These are phyloP conservation scores for Cerceris rybyensis DNA, from an alignment of 2,888 invertebrate species.

Conservation along the genomic window DNA sequence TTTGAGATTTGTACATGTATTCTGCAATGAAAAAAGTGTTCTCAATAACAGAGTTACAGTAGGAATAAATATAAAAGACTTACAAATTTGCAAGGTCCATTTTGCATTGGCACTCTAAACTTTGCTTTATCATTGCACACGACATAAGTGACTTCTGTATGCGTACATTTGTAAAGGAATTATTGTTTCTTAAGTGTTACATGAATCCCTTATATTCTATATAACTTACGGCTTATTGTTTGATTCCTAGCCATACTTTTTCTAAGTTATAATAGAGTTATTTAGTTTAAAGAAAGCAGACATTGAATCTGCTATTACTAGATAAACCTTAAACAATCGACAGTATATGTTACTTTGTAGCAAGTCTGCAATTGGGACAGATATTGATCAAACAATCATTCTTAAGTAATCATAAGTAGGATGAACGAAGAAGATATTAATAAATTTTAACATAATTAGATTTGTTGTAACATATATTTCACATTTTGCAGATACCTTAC, in stretches of 20 bases:
- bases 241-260: constrained; percentile 20
- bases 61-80: constrained; percentile 20
- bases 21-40: constrained; percentile 13
- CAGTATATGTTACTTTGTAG: background rate
- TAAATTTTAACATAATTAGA: constrained; percentile 14
- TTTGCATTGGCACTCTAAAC: constrained; percentile 21
- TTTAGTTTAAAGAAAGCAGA: background rate
- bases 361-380: background rate
- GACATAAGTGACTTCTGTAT: constrained; percentile 19
- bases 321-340: background rate
- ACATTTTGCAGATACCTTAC: constrained; percentile 37
- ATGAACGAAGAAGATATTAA: background rate
- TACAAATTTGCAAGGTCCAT: constrained; percentile 26
- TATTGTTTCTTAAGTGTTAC: background rate
- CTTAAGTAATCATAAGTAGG: constrained; percentile 1
- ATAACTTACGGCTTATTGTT: constrained; percentile 36
- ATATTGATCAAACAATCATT: constrained; percentile 58
- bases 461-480: constrained; percentile 39
- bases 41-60: background rate
- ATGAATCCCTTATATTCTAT: background rate
- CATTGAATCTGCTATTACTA: background rate
- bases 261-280: constrained; percentile 8
- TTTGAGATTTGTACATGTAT: constrained; percentile 9
- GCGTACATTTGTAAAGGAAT: constrained; percentile 5
- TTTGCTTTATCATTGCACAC: constrained; percentile 9